phyloP scores from a whole-genome alignment of 2,888 invertebrate genomes.

The Taenaris catops region DNA sequence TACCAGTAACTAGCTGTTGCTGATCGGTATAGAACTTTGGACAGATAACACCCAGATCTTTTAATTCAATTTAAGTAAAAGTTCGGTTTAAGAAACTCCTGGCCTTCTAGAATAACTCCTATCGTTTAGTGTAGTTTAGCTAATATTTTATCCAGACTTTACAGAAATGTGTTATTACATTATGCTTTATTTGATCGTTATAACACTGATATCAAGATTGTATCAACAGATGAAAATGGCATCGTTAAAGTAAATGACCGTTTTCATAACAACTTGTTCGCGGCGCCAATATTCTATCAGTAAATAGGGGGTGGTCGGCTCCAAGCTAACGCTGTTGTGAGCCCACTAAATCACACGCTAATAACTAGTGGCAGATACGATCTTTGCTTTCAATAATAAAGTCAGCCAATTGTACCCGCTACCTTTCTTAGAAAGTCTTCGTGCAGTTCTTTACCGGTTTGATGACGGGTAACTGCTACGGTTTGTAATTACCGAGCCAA shows the following conservation, averaged over 20 bases:
- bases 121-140: too few species aligned
- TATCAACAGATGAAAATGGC: conserved; percentile 28
- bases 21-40: too few species aligned
- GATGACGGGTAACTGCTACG: conserved; percentile 27
- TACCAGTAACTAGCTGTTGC: too few species aligned
- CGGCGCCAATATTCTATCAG: conserved; percentile 47
- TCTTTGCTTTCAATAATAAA: conserved; percentile 72
- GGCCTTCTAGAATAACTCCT: too few species aligned
- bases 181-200: conserved; percentile 2
- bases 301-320: conserved; percentile 58
- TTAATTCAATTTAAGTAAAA: too few species aligned
- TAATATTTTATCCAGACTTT: too few species aligned
- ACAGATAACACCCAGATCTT: too few species aligned
- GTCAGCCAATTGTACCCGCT: conserved; percentile 58
- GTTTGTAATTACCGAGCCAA: conserved; percentile 59
- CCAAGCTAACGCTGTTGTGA: conserved; percentile 34
- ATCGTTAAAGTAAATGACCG: conserved; percentile 31
- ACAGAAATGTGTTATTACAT: background rate
- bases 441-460: conserved; percentile 57
- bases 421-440: conserved; percentile 61
- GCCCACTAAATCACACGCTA: conserved; percentile 67
- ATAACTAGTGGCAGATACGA: conserved; percentile 70
- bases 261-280: conserved; percentile 29
- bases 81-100: too few species aligned
- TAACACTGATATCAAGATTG: conserved; percentile 5